Percentiles rank a stretch among this genome's conserved stretches.
These are phyloP conservation scores for Neodontobutis hainanensis DNA, from an alignment of 2,113 vertebrate genomes.

Conservation along the genomic window DNA sequence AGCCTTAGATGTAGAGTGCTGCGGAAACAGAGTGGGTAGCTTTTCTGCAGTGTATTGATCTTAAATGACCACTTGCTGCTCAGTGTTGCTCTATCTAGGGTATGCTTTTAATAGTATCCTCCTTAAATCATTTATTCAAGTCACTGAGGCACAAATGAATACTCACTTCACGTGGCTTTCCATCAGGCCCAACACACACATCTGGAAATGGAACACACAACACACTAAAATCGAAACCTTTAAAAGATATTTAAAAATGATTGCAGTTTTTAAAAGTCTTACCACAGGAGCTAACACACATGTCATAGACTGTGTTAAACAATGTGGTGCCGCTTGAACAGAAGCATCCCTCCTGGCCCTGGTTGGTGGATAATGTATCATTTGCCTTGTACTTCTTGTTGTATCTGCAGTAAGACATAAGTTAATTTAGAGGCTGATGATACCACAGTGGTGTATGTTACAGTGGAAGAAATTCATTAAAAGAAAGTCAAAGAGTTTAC, in stretches of 20 bases:
- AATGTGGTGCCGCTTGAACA: constrained; percentile 73
- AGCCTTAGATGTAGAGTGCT: no score
- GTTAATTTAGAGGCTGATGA: no score
- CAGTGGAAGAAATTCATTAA: no score
- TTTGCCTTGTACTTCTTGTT: constrained; percentile 32
- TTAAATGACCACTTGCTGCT: no score
- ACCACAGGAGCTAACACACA: constrained; percentile 80
- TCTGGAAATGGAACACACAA: constrained; percentile 65
- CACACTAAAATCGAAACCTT: neutral
- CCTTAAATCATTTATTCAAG: no score
- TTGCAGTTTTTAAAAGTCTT: constrained; percentile 36
- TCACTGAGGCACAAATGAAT: neutral
- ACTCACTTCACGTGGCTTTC: constrained; percentile 79
- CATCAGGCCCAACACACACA: constrained; percentile 82
- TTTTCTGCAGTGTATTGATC: no score
- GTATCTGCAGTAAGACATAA: constrained; percentile 51
- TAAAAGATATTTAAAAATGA: neutral
- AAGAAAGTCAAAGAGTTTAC: no score
- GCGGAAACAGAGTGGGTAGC: no score
- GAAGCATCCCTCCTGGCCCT: constrained; percentile 87
- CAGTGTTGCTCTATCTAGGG: no score
- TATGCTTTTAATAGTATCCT: no score
- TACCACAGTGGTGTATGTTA: no score
- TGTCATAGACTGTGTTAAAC: constrained; percentile 55
- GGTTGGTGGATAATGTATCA: neutral